phyloP scores from a whole-genome alignment of 2,888 invertebrate genomes.

The Polyommatus icarus region DNA sequence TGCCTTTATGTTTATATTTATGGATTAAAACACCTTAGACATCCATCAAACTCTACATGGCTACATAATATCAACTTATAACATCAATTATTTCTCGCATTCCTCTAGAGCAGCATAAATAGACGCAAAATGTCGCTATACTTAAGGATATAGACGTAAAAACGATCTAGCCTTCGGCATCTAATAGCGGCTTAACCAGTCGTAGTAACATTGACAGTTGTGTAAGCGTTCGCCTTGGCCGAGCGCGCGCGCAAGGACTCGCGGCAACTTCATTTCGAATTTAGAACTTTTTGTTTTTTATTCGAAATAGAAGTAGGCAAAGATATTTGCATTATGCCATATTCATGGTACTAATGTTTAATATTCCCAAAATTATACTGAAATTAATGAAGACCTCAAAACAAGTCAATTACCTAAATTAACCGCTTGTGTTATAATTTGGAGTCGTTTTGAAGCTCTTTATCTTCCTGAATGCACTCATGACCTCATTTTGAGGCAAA shows the following conservation, averaged over 20 bases:
- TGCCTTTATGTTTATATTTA: neutral
- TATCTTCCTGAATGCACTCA: conserved; percentile 50
- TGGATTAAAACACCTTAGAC: neutral
- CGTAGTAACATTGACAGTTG: conserved; percentile 71
- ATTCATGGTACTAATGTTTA: neutral
- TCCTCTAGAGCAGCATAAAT: neutral
- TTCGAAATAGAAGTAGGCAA: neutral
- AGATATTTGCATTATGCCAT: neutral
- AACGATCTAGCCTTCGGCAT: conserved; percentile 41
- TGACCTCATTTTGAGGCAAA: conserved; percentile 52
- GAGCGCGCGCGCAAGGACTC: conserved; percentile 64
- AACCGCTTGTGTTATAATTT: conserved; percentile 20
- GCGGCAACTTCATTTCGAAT: conserved; percentile 55
- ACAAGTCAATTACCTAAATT: neutral
- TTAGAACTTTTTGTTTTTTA: conserved; percentile 34
- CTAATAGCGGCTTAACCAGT: conserved; percentile 57
- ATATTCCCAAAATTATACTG: neutral
- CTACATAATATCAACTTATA: conserved; percentile 8
- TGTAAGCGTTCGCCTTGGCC: conserved; percentile 65
- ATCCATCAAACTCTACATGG: neutral
- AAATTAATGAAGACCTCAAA: neutral
- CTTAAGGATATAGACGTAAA: conserved; percentile 36
- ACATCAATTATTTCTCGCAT: conserved; percentile 8
- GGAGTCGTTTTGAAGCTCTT: conserved; percentile 24
- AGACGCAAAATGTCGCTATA: conserved; percentile 32